Percentiles rank a stretch among this genome's conserved stretches.
Conservation (phyloP, 2,888 invertebrate species). For the Drosophila yooni region DNA sequence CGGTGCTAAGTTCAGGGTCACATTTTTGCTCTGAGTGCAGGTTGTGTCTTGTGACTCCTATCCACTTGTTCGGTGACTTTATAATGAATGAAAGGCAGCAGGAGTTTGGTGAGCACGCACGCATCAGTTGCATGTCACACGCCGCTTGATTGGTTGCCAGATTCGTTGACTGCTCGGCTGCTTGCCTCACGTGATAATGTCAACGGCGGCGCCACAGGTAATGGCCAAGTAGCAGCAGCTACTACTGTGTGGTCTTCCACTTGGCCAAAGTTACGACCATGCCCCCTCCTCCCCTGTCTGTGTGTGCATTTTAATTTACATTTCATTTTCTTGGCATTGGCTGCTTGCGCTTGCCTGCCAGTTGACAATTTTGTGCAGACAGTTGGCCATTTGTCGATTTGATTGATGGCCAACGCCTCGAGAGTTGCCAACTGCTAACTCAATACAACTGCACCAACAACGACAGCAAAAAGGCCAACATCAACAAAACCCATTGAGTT, state of each 20-base stretch:
- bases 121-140: slow-evolving; percentile 78
- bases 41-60: not conserved
- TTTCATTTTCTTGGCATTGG: slow-evolving; percentile 65
- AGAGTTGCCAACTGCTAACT: slow-evolving; percentile 43
- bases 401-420: slow-evolving; percentile 68
- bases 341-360: slow-evolving; percentile 18
- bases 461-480: slow-evolving; percentile 1
- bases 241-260: slow-evolving; percentile 26
- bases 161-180: slow-evolving; percentile 67
- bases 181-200: slow-evolving; percentile 53
- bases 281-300: slow-evolving; percentile 1
- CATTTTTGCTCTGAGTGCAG: slow-evolving; percentile 2
- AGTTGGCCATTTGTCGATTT: slow-evolving; percentile 72
- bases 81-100: slow-evolving; percentile 55
- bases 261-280: slow-evolving; percentile 24
- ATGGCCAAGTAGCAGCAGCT: slow-evolving; percentile 38
- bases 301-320: slow-evolving; percentile 70
- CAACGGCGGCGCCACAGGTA: slow-evolving; percentile 35
- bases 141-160: slow-evolving; percentile 78
- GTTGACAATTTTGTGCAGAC: slow-evolving; percentile 55
- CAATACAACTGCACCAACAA: slow-evolving; percentile 18
- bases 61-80: slow-evolving; percentile 44
- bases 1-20: not conserved
- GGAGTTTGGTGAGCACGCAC: slow-evolving; percentile 62
- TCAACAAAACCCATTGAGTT: slow-evolving; percentile 12